A percentile compares a stretch with the other conserved stretches of the same genome.
Evolutionary conservation across 2,113 vertebrate species (phyloP).

Genomic region (Microtus pennsylvanicus): DNA sequence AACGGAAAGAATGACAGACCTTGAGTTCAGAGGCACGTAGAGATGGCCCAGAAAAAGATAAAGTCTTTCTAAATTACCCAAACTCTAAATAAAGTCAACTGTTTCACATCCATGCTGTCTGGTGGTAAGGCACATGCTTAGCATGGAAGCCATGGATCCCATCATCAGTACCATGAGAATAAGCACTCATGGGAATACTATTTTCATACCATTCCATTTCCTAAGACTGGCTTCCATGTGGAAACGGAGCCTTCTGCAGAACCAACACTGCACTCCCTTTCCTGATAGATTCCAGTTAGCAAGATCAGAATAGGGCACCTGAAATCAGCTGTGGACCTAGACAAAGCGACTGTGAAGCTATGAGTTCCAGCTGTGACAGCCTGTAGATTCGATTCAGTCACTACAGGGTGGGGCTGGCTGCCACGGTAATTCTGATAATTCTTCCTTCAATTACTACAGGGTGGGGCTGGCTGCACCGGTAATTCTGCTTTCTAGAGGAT

Average conservation of each 20-base stretch:
- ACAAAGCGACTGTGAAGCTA: neutral
- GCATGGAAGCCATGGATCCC: neutral
- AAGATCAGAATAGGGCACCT: neutral
- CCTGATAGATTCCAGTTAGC: neutral
- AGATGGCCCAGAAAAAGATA: neutral
- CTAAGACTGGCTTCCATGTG: neutral
- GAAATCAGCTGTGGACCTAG: neutral
- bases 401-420: neutral
- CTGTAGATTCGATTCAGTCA: neutral
- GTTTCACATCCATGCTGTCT: neutral
- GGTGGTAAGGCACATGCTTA: fast-evolving
- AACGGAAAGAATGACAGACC: neutral
- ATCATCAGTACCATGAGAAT: neutral
- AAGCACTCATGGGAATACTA: neutral
- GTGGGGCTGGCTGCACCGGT: neutral
- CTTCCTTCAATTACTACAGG: neutral
- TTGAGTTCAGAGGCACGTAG: conserved; percentile 15
- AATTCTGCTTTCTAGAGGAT: neutral
- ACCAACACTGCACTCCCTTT: neutral
- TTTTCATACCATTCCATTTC: neutral
- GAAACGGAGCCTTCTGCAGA: conserved; percentile 26
- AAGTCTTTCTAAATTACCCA: neutral
- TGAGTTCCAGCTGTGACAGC: neutral
- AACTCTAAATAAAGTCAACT: neutral
- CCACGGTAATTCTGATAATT: neutral